Conservation (phyloP, 2,888 invertebrate species). For the Melinopterus prodromus region DNA sequence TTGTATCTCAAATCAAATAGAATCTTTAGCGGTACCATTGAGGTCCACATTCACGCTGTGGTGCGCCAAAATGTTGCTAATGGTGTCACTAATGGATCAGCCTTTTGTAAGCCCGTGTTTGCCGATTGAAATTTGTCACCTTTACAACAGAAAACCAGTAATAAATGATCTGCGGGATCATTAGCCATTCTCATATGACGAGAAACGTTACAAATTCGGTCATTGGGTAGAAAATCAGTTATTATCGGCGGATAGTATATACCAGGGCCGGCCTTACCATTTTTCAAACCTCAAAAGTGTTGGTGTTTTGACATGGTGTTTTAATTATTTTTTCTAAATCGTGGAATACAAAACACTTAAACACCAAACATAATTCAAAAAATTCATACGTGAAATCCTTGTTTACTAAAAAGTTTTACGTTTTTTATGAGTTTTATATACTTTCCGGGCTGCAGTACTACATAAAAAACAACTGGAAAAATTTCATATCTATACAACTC, state of each 20-base stretch:
- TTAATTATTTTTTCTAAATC: too few relatives aligned
- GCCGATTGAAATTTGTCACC: not conserved
- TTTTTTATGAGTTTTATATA: too few relatives aligned
- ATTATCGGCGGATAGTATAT: not conserved
- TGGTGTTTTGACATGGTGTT: too few relatives aligned
- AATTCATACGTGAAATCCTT: too few relatives aligned
- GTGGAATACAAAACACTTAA: too few relatives aligned
- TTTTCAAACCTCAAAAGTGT: too few relatives aligned
- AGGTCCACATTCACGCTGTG: not conserved
- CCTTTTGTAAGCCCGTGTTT: not conserved
- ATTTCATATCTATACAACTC: too few relatives aligned
- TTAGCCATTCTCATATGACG: not conserved
- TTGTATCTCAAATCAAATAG: not conserved
- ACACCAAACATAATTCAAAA: too few relatives aligned
- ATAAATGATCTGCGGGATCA: not conserved
- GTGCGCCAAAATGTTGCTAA: not conserved
- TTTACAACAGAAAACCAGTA: not conserved
- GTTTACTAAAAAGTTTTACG: too few relatives aligned
- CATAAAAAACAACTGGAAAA: too few relatives aligned
- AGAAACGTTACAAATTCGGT: not conserved
- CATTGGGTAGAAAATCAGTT: not conserved
- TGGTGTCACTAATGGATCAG: not conserved
- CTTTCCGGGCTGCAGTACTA: too few relatives aligned
- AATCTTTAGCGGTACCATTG: not conserved
- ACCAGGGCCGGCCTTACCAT: too few relatives aligned